Conservation (phyloP, 2,888 invertebrate genomes). For the Hesperia comma region DNA sequence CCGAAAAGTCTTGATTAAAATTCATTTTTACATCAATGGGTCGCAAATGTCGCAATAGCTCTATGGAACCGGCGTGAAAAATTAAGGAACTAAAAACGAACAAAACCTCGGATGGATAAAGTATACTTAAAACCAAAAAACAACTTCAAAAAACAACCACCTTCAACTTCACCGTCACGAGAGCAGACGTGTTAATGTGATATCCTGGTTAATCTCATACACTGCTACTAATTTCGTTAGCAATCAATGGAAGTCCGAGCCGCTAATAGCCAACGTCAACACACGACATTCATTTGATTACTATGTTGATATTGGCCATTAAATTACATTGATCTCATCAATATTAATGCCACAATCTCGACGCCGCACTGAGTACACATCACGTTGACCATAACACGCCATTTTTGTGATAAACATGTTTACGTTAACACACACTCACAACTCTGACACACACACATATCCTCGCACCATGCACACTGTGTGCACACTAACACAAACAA, state of each 20-base stretch:
- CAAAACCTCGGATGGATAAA: no score
- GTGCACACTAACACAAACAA: no score
- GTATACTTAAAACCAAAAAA: background rate
- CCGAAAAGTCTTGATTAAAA: no score
- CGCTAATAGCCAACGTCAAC: background rate
- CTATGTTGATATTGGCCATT: constrained; percentile 5
- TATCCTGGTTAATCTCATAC: background rate
- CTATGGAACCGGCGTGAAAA: no score
- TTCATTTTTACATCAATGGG: no score
- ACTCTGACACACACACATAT: no score
- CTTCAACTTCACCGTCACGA: no score
- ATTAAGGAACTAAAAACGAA: no score
- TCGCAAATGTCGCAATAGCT: no score
- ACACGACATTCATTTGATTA: background rate
- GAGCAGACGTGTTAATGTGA: no score
- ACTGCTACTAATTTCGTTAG: background rate
- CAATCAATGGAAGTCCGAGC: background rate
- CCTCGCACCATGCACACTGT: no score
- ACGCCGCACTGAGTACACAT: background rate
- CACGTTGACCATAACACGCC: background rate
- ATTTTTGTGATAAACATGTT: background rate
- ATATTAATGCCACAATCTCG: background rate
- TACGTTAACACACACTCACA: no score
- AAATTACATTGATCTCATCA: constrained; percentile 5
- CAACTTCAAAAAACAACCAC: background rate